Conservation (phyloP, 1,140 invertebrate species). For the Leptinotarsa undecemlineata region DNA sequence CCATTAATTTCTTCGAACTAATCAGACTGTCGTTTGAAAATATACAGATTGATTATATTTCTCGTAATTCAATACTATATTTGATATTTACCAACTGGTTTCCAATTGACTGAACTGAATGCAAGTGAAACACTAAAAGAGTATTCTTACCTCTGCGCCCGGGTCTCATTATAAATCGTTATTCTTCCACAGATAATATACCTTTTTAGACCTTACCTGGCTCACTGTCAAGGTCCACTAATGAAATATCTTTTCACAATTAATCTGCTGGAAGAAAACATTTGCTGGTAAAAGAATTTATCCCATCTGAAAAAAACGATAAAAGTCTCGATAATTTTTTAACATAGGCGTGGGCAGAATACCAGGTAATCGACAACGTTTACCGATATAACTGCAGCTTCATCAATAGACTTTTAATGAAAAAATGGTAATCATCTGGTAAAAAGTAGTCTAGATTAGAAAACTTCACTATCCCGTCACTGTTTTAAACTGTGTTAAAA, state of each 20-base stretch:
- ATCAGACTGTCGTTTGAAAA: too few relatives aligned
- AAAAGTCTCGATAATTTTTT: slow-evolving; percentile 22
- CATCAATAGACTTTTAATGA: too few relatives aligned
- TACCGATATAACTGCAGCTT: too few relatives aligned
- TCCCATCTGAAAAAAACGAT: slow-evolving; percentile 25
- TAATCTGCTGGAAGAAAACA: slow-evolving; percentile 43
- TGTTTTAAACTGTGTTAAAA: too few relatives aligned
- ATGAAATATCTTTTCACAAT: slow-evolving; percentile 45
- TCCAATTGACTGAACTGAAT: neutral
- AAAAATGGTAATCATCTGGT: too few relatives aligned
- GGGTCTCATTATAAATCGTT: slow-evolving; percentile 25
- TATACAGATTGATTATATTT: too few relatives aligned
- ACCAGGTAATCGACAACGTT: too few relatives aligned
- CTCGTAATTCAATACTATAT: too few relatives aligned
- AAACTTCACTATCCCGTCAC: too few relatives aligned
- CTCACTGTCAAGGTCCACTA: slow-evolving; percentile 38
- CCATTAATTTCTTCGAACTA: too few relatives aligned
- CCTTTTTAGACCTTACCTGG: slow-evolving; percentile 40
- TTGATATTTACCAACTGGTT: neutral
- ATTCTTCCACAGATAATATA: slow-evolving; percentile 27
- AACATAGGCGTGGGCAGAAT: slow-evolving; percentile 4
- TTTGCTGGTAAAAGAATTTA: slow-evolving; percentile 41
- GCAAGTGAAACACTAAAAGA: slow-evolving; percentile 10
- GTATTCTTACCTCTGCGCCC: slow-evolving; percentile 8
- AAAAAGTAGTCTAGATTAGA: too few relatives aligned